Evolutionary conservation across 2,888 invertebrate species (phyloP), one percentile per base, ranked within the genome.

Genomic region (Cosmia pyralina): DNA sequence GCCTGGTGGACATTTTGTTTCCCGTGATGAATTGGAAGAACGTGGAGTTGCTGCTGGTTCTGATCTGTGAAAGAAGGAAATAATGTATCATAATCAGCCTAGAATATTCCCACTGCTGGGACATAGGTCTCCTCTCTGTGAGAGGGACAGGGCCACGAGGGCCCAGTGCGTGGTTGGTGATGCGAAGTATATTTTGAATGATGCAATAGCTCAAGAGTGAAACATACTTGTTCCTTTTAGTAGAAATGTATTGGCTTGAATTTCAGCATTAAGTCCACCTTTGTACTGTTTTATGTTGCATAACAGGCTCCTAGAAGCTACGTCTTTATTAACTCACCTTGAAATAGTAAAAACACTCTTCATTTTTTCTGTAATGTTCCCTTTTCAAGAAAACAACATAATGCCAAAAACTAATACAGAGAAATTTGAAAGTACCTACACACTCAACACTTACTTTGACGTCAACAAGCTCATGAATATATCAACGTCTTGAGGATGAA

Each of bases 401-500:
- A 48, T 4, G 17, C 7, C 8, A 8, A 46, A 62, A 50, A 19
- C 7, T 1, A 19, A 58, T 34, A 34, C 1, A 44, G 44, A 53
- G 15, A 19, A 3, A 53, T 60, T 69, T 34, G n/a, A n/a, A n/a
- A 65, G 22, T 46, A 28, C 62, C 10, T 34, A 22, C 5, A 62
- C 15, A 72, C 28, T 58, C 34, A 58, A 69, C 66, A 90, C 93
- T 92, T 88, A 94, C 95, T 89, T 90, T 46, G 89, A 84, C 34
- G 86, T 85, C 28, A 94, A 84, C 44, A 90, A 90, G 52, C 84
- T 90, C 90, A 91, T 91, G 38, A 93, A 85, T 81, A 95, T 94
- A 72, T 92, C 93, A 53, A 92, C 84, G 68, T 95, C 95, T 90
- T 95, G 95, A 4, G 93, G 94, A 83, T 95, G 95, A 19, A 89